Base-by-base conservation (phyloP, 2,888 invertebrate species). In the Micropterix aruncella region DNA sequence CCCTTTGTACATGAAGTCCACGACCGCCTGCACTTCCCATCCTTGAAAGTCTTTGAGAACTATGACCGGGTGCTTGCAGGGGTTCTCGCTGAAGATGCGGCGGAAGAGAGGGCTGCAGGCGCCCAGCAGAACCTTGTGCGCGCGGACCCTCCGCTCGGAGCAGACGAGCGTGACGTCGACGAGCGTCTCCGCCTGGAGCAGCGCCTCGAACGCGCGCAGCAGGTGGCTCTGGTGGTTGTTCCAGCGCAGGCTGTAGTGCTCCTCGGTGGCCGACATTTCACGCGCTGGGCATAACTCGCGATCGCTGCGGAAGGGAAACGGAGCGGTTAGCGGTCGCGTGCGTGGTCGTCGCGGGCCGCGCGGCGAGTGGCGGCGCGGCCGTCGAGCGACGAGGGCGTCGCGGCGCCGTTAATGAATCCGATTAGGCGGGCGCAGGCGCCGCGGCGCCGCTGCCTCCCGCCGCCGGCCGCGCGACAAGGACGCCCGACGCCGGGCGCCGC, bases 1-100 rank as follows among this genome's bases (percentile, higher is more conserved):
- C 37, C 92, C 92, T 53, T 87, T 83, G 67, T 93, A 93, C 90
- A 92, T 92, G 59, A 92, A 93, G 66, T 90, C 88, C 49, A 92
- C 84, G 48, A 92, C 84, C 27, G 89, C 87, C 56, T 88, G 86
- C 49, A 93, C 83, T 57, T 91, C 90, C 80, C 88, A 86, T 52
- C 84, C 87, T 56, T 80, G 79, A 61, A 90, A 87, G 70, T 92
- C 91, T 62, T 91, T 91, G 49, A 93, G 68, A 53, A 92, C 89
- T 59, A 93, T 89, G 53, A 92, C 88, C 38, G 92, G 92, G 62
- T 93, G 92, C 63, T 91, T 89, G 75, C 91, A 91, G 44, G 91
- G 91, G 56, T 89, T 90, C 60, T 92, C 91, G 56, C 84, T 80
- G 61, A 92, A 88, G 60, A 92, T 85, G 57, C 83, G 74, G 57